Evolutionary conservation across 1,140 invertebrate genomes (phyloP), one percentile per base, ranked within the genome.

Genomic region (Ectropis grisescens): DNA sequence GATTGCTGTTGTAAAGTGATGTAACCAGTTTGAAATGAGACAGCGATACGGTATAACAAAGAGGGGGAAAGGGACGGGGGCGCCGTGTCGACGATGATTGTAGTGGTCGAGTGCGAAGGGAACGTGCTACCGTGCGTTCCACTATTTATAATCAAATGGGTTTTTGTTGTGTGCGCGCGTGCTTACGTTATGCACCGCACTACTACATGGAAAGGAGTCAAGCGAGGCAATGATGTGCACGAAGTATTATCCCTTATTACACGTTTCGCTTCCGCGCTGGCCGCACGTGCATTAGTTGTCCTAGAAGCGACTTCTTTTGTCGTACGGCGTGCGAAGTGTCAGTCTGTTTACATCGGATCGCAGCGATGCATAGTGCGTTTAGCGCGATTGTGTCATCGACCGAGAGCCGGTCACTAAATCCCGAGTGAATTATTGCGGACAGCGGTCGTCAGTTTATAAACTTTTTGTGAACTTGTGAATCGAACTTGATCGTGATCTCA

Each of bases 161-260:
- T 44, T 57, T 48, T 47, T 47, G 32, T 37, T 52, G 75, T 76
- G 71, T 80, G 71, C 58, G 59, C 38, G 67, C 61, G 47, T 74
- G 50, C 43, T 57, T 53, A 78, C 68, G 50, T 64, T 71, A 76
- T 78, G 69, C 76, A 76, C 68, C 64, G 54, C 68, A 57, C 62
- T 9, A 31, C 62, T 53, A 75, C 69, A 62, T 15, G 33, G 45
- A 32, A 26, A 28, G 36, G 51, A 58, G 58, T 41, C 56, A 58
- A 62, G 48, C 72, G 61, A 75, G 59, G 75, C 72, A 74, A 70
- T 80, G 72, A 80, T 78, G 75, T 75, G 72, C 72, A 74, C 75
- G 67, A 65, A 68, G 75, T 71, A 66, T 79, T 75, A 80, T 80
- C 75, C 75, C 68, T 74, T 75, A 80, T 80, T 78, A 80, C 72